Evolutionary conservation across 2,113 vertebrate genomes (phyloP), one percentile per base, ranked within the genome.

Genomic region (Psilopsiagon aymara): DNA sequence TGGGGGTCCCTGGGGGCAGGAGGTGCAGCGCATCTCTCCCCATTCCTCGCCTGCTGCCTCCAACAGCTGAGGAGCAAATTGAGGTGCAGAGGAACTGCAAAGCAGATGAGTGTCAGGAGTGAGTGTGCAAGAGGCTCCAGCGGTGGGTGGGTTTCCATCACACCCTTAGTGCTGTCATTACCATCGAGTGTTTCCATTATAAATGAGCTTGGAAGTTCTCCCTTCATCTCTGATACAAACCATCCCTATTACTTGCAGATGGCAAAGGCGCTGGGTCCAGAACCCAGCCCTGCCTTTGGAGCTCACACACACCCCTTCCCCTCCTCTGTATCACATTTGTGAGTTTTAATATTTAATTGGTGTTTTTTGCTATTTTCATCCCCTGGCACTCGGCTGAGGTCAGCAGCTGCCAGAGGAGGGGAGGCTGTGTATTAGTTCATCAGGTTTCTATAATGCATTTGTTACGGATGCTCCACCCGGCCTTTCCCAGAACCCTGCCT

Each of bases 341-440:
- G 78, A 88, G 92, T 74, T 95, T 96, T 90, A 96, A 93, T 93
- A 71, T 94, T 93, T 83, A 70, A 95, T 63, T 63, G 83, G 73
- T 60, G 33, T 64, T 62, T 91, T 92, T 85, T 71, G 83, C 93
- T 88, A 43, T 73, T 92, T 85, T 49, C 4, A 13, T 71, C 92
- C 90, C 11, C 86, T 88, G 85, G 64, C 55, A 17, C 64, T 94
- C 76, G 24, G 85, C 88, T 74, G 92, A 90, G 90, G 92, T 90
- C 93, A 83, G 85, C 90, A 75, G 33, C 33, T 49, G 70, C 51
- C 43, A 33, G 41, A 46, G 21, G 51, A 24, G 13, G 69, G 62
- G 37, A 79, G 53, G 82, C 82, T 92, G 90, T 55, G 43, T 47
- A 41, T 88, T 64, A 71, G 57, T 82, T 95, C 91, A 57, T 91